These are phyloP conservation scores for Nyctibius grandis DNA, from an alignment of 2,797 vertebrate genomes.

Conservation along the genomic window DNA sequence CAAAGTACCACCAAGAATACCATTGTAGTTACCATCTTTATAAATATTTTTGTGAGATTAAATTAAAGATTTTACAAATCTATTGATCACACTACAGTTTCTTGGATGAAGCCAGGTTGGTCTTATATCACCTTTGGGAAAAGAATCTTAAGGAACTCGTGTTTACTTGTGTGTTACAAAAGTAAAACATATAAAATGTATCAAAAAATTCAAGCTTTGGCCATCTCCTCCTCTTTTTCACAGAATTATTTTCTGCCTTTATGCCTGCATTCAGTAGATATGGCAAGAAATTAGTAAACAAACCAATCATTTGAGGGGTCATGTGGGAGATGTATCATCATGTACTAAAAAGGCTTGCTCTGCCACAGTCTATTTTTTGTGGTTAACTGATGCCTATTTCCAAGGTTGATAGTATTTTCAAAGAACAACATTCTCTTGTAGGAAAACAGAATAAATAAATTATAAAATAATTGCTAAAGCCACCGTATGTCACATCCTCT, in stretches of 20 bases:
- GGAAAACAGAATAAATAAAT: background rate
- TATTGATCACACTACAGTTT: background rate
- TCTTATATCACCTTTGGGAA: background rate
- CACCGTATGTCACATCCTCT: background rate
- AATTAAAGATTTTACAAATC: background rate
- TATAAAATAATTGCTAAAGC: background rate
- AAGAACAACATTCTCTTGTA: background rate
- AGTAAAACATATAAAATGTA: background rate
- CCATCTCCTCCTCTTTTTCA: background rate
- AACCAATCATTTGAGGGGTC: background rate
- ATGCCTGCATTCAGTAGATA: background rate
- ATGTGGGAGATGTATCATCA: background rate
- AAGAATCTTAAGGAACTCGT: background rate
- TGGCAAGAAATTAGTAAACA: background rate
- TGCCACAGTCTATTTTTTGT: background rate
- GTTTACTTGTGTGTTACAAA: background rate
- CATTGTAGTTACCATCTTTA: background rate
- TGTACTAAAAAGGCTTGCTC: background rate
- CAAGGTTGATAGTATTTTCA: background rate
- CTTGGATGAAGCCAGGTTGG: background rate
- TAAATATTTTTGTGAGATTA: background rate
- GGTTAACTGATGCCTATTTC: background rate
- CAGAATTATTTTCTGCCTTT: background rate
- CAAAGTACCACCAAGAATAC: background rate
- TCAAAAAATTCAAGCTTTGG: background rate